Evolutionary conservation across 2,797 vertebrate species (phyloP).

Genomic region (Tachyglossus aculeatus): DNA sequence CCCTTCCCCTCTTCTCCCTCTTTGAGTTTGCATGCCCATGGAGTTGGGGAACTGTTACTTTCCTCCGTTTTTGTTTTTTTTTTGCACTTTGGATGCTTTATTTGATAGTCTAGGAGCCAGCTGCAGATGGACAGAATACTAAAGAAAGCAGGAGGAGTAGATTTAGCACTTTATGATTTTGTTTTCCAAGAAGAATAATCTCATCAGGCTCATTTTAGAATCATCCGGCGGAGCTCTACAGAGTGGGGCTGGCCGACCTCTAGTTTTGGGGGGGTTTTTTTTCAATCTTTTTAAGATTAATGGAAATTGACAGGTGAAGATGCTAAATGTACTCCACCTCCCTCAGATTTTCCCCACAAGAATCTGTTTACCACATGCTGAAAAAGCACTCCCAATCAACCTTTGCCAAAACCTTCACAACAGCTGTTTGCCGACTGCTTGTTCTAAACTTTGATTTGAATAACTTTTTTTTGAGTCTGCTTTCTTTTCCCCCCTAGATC

Average conservation of each 20-base stretch:
- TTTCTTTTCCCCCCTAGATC: constrained; percentile 61
- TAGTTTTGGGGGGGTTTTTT: no score
- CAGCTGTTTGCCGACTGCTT: constrained; percentile 38
- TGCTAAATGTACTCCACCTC: constrained; percentile 24
- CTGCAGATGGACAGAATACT: neutral
- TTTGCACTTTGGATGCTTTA: constrained; percentile 24
- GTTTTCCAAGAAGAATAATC: neutral
- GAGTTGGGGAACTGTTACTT: constrained; percentile 33
- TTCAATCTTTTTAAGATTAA: constrained; percentile 6
- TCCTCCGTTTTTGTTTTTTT: constrained; percentile 10
- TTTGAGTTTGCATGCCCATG: no score
- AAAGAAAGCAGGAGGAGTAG: constrained; percentile 14
- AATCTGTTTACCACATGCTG: neutral
- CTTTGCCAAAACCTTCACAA: neutral
- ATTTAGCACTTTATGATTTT: neutral
- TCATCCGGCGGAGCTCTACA: neutral
- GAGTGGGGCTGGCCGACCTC: constrained; percentile 23
- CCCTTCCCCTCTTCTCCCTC: neutral
- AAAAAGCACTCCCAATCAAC: constrained; percentile 4
- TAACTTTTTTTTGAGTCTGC: constrained; percentile 65
- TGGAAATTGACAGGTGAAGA: constrained; percentile 12
- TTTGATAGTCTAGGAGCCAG: constrained; percentile 3
- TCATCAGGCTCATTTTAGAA: constrained; percentile 17
- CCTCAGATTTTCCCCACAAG: neutral
- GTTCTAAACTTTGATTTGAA: constrained; percentile 54